Base-by-base conservation (phyloP, 2,888 invertebrate species). In the Ectropis crepuscularia region DNA sequence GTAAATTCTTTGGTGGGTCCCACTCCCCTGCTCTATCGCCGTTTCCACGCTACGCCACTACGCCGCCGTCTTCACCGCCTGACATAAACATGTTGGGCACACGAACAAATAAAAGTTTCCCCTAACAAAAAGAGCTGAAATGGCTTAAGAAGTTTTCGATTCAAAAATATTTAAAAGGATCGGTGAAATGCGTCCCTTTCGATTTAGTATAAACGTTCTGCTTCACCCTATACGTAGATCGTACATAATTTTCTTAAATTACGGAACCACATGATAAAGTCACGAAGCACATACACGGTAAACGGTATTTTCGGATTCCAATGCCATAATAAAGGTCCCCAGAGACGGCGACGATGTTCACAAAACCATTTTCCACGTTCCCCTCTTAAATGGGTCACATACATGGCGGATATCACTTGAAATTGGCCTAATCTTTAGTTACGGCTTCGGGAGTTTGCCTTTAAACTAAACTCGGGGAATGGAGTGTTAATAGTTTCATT, bases 391-490 rank as follows among this genome's bases (percentile, higher is more conserved):
- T 80, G 80, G 82, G 80, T 78, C 81, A 72, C 80, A 81, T 73
- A 79, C 77, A 76, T 77, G 75, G 74, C 76, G 80, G 80, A 81
- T 82, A 85, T 83, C 80, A 79, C 75, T 74, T 78, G 74, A 82
- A 86, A 86, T 85, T 82, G 85, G 81, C 77, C 80, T 87, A 87
- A 87, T 86, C 86, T 85, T 83, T 83, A 85, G 83, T 85, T 86
- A 87, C 81, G 77, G 76, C 77, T 72, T 72, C 81, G 70, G 77
- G 79, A 84, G 80, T 81, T 81, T 75, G 77, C 79, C 77, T 78
- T 80, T 80, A 76, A 77, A 79, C 68, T 60, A 63, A 68, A 63
- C 53, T 63, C 37, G 9, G 65, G 65, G 65, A 61, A 69, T 69
- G 57, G 58, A 68, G 61, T 57, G 64, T 67, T 63, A 61, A 69